phyloP scores from a whole-genome alignment of 2,113 vertebrate species.

The Anolis sagrei region DNA sequence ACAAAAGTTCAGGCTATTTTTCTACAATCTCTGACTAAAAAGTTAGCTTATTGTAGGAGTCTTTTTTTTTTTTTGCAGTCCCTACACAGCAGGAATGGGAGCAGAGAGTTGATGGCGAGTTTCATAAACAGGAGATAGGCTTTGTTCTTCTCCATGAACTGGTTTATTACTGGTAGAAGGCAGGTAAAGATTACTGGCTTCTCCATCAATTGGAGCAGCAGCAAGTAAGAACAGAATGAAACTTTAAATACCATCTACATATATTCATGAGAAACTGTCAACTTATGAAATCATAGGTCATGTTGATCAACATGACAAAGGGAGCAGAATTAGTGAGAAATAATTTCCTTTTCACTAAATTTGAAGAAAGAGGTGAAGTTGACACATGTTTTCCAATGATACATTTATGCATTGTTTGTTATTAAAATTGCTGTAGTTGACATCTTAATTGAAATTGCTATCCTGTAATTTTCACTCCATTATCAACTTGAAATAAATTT shows the following conservation, averaged over 20 bases:
- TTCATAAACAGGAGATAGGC: too few relatives aligned
- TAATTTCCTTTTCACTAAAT: background rate
- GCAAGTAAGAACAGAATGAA: background rate
- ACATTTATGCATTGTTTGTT: background rate
- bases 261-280: background rate
- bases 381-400: background rate
- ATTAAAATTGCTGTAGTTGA: background rate
- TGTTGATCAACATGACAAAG: background rate
- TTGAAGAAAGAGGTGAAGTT: background rate
- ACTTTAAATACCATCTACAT: background rate
- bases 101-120: too few relatives aligned
- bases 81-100: too few relatives aligned
- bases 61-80: too few relatives aligned
- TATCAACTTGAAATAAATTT: conserved; percentile 11
- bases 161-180: background rate
- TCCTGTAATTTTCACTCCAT: background rate
- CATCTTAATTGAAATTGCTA: conserved; percentile 4
- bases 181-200: background rate
- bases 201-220: background rate
- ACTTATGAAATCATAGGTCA: background rate
- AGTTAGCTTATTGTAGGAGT: too few relatives aligned
- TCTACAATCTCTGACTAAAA: too few relatives aligned
- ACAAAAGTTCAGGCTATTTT: too few relatives aligned
- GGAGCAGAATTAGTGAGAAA: background rate
- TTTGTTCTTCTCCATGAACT: too few relatives aligned